A percentile compares a stretch with the other conserved stretches of the same genome.
phyloP scores from a whole-genome alignment of 2,888 invertebrate genomes.

The Thysanoteuthis rhombus region DNA sequence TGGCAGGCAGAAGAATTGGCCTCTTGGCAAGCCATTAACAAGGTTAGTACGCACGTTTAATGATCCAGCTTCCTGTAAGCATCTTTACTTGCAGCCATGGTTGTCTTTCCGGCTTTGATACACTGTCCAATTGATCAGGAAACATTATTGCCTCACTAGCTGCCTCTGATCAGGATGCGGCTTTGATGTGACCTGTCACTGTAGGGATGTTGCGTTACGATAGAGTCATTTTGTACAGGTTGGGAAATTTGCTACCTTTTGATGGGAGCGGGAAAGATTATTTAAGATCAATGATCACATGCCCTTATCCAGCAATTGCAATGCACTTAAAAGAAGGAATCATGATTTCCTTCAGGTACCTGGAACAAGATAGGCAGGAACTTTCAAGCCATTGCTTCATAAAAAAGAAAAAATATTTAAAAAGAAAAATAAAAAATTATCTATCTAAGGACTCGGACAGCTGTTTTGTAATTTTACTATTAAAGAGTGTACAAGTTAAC shows the following conservation, averaged over 20 bases:
- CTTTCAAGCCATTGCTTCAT: neutral
- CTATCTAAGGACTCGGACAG: neutral
- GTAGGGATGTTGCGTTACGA: neutral
- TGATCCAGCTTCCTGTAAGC: neutral
- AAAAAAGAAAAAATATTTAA: neutral
- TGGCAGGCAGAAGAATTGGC: neutral
- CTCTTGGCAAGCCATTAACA: neutral
- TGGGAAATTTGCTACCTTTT: slow-evolving; percentile 12
- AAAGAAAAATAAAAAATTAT: too few species aligned
- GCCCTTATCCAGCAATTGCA: neutral
- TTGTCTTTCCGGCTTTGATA: slow-evolving; percentile 12
- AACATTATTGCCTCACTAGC: neutral
- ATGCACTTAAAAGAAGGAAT: neutral
- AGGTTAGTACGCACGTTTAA: neutral
- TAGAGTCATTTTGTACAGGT: neutral
- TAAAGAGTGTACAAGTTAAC: neutral
- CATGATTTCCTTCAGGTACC: neutral
- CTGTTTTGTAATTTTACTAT: neutral
- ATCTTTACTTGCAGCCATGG: neutral
- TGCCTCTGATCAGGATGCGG: neutral
- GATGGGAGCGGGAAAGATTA: neutral
- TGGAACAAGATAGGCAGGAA: neutral
- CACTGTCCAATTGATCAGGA: neutral
- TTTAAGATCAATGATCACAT: neutral
- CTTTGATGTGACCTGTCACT: slow-evolving; percentile 12